Conservation (phyloP, 2,797 vertebrate genomes). For the Pseudochaenichthys georgianus region DNA sequence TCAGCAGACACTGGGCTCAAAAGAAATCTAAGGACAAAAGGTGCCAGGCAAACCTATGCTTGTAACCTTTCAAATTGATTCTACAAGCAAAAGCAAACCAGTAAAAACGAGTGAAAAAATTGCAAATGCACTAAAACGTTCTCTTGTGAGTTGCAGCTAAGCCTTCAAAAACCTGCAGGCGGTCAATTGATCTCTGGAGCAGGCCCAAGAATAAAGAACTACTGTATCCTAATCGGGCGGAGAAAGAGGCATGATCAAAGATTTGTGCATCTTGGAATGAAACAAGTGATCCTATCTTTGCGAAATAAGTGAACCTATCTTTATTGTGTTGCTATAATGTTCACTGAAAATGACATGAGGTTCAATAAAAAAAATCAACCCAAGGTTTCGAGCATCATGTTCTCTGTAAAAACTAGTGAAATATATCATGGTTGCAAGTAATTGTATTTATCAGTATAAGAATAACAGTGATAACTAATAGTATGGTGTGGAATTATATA, state of each 20-base stretch:
- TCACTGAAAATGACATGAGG: background rate
- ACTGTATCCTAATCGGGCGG: background rate
- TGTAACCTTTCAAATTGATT: slow-evolving; percentile 7
- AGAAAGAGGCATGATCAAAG: background rate
- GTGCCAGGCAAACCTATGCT: background rate
- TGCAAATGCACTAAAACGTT: slow-evolving; percentile 2
- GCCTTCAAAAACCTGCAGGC: background rate
- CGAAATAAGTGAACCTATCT: background rate
- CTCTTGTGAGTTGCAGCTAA: background rate
- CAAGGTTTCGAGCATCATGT: background rate
- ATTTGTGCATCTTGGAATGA: slow-evolving; percentile 9
- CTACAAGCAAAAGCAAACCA: slow-evolving; percentile 11
- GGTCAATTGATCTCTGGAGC: background rate
- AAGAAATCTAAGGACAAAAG: slow-evolving; percentile 2
- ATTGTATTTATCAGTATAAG: background rate
- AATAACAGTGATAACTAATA: no score
- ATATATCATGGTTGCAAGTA: background rate
- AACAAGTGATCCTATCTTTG: background rate
- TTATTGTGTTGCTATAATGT: background rate
- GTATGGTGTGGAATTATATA: no score
- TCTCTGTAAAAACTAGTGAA: background rate
- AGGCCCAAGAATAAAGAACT: slow-evolving; percentile 10
- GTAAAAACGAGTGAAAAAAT: background rate
- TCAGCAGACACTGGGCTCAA: background rate
- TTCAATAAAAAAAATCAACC: background rate